These are phyloP conservation scores for Drosophila kokeensis DNA, from an alignment of 2,888 invertebrate species.

Conservation along the genomic window DNA sequence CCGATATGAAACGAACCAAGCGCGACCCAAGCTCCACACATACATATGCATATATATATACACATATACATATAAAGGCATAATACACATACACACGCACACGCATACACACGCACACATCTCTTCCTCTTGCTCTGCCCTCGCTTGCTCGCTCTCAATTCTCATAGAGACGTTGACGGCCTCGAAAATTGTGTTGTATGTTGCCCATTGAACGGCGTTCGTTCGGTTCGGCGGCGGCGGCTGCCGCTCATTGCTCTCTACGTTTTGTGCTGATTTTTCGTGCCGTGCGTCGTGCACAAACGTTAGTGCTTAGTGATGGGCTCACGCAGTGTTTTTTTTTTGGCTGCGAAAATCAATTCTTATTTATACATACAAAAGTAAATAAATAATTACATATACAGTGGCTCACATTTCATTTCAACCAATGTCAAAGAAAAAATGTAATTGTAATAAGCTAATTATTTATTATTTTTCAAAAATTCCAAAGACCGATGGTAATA, in stretches of 20 bases:
- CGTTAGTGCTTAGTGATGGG: slow-evolving; percentile 42
- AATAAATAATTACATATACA: not conserved
- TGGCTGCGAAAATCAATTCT: not conserved
- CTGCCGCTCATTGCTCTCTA: slow-evolving; percentile 63
- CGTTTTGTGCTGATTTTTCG: slow-evolving; percentile 69
- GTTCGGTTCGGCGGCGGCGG: slow-evolving; percentile 32
- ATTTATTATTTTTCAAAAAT: too few species aligned
- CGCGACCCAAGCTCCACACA: slow-evolving; percentile 56
- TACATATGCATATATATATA: slow-evolving; percentile 6
- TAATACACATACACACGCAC: slow-evolving; percentile 3
- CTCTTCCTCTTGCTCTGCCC: slow-evolving; percentile 37
- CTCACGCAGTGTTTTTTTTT: slow-evolving; percentile 4
- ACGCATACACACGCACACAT: slow-evolving; percentile 16
- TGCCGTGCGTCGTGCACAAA: slow-evolving; percentile 28
- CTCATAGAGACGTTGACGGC: slow-evolving; percentile 47
- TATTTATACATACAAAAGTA: not conserved
- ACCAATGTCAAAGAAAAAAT: too few species aligned
- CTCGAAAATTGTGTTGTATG: slow-evolving; percentile 47
- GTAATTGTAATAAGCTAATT: too few species aligned
- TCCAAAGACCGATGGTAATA: too few species aligned
- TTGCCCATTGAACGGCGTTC: slow-evolving; percentile 33
- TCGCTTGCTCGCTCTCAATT: slow-evolving; percentile 36
- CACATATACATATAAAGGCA: slow-evolving; percentile 24
- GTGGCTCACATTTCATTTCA: too few species aligned
- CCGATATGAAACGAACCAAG: slow-evolving; percentile 59